These are phyloP conservation scores for Phlogophora meticulosa DNA, from an alignment of 2,888 invertebrate genomes.

Conservation along the genomic window DNA sequence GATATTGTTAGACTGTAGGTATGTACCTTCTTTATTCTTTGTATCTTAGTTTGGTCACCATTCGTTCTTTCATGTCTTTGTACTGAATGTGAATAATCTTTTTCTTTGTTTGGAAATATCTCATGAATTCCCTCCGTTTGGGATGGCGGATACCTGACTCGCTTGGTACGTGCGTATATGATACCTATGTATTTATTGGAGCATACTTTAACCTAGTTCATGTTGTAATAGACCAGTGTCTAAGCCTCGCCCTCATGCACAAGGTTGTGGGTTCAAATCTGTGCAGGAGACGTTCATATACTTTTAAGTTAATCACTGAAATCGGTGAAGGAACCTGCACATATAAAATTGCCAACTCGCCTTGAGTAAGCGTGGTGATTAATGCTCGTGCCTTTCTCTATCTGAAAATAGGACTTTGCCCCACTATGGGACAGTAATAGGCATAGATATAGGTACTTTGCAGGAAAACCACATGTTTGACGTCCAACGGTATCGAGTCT, in stretches of 20 bases:
- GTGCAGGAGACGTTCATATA: too few relatives aligned
- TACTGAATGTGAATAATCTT: not conserved
- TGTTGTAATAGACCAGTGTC: too few relatives aligned
- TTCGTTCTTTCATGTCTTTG: not conserved
- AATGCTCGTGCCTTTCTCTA: too few relatives aligned
- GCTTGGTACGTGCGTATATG: not conserved
- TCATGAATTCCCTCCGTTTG: not conserved
- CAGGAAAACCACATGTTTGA: conserved; percentile 3
- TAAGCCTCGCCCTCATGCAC: too few relatives aligned
- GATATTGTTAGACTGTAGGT: not conserved
- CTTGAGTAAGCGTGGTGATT: too few relatives aligned
- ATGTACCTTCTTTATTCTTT: not conserved
- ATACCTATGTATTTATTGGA: not conserved
- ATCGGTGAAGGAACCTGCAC: too few relatives aligned
- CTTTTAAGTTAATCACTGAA: too few relatives aligned
- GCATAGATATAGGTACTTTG: not conserved
- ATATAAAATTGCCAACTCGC: too few relatives aligned
- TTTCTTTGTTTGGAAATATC: not conserved
- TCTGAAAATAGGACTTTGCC: too few relatives aligned
- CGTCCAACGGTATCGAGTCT: not conserved
- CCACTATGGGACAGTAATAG: too few relatives aligned
- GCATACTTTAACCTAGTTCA: too few relatives aligned
- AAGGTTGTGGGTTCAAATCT: too few relatives aligned
- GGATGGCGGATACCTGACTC: not conserved
- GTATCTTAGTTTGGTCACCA: not conserved